These are phyloP conservation scores for Sebastes vulpes DNA, from an alignment of 2,797 vertebrate species.

Conservation along the genomic window DNA sequence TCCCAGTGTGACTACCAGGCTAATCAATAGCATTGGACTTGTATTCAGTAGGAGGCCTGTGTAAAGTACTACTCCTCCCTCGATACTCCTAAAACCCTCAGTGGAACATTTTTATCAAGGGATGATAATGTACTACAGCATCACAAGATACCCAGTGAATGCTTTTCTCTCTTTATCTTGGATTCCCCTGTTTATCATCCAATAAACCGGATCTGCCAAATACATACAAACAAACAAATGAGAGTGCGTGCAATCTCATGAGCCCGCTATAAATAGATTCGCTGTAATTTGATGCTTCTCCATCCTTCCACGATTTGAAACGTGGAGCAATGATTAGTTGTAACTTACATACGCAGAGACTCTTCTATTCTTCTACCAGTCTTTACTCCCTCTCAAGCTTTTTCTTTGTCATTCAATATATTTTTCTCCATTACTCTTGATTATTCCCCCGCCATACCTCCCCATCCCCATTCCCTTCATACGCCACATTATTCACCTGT, in stretches of 20 bases:
- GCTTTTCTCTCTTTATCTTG: neutral
- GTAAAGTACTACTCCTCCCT: neutral
- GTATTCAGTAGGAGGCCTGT: slow-evolving; percentile 4
- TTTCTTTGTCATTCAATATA: slow-evolving; percentile 5
- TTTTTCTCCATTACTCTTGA: slow-evolving; percentile 24
- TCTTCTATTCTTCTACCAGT: neutral
- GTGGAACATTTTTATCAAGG: slow-evolving; percentile 6
- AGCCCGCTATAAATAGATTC: slow-evolving; percentile 34
- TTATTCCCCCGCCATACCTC: slow-evolving; percentile 9
- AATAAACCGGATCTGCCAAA: slow-evolving; percentile 10
- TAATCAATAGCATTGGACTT: slow-evolving; percentile 41
- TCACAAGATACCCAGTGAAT: slow-evolving; percentile 2
- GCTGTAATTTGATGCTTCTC: slow-evolving; percentile 36
- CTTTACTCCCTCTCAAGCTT: neutral
- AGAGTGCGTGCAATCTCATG: neutral
- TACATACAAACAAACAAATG: slow-evolving; percentile 24
- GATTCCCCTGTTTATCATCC: slow-evolving; percentile 5
- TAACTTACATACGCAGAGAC: neutral
- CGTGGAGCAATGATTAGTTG: slow-evolving; percentile 6
- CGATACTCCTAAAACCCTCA: neutral
- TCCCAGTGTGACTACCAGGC: slow-evolving; percentile 25
- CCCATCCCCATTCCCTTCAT: neutral
- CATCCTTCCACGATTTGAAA: slow-evolving; percentile 23
- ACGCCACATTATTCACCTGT: neutral
- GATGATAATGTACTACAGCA: neutral